phyloP scores from a whole-genome alignment of 2,797 vertebrate genomes.

The Phataginus tetradactyla region DNA sequence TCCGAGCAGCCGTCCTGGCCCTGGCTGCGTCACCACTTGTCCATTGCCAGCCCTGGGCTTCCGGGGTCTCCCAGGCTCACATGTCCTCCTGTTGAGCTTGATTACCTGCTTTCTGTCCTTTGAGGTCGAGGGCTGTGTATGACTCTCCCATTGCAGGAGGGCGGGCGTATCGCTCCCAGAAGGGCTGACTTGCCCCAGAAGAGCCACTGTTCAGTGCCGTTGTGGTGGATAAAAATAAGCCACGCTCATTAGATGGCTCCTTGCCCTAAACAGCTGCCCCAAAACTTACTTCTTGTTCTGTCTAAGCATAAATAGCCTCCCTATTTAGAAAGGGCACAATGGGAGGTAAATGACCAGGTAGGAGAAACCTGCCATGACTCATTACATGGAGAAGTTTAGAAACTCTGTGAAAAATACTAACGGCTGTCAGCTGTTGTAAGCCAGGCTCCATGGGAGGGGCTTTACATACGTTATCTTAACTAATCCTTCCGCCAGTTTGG shows the following conservation, averaged over 20 bases:
- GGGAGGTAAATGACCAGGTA: slow-evolving; percentile 31
- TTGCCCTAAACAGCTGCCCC: slow-evolving; percentile 44
- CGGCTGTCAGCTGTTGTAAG: not conserved
- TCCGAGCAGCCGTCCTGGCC: not conserved
- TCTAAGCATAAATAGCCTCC: slow-evolving; percentile 35
- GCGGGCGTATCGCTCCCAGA: not conserved
- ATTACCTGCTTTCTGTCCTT: not conserved
- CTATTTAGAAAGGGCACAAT: slow-evolving; percentile 50
- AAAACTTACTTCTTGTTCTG: not conserved
- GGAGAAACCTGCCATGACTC: slow-evolving; percentile 32
- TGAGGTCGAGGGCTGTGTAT: not conserved
- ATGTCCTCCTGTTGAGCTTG: not conserved
- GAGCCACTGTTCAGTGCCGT: not conserved
- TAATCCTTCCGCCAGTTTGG: not conserved
- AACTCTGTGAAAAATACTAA: not conserved
- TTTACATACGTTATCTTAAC: not conserved
- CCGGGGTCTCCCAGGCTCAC: not conserved
- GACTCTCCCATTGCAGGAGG: not conserved
- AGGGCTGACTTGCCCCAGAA: slow-evolving; percentile 48
- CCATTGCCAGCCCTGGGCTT: not conserved
- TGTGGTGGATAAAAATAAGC: slow-evolving; percentile 58
- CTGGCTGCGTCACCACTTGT: not conserved
- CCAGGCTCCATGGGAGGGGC: not conserved
- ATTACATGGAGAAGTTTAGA: slow-evolving; percentile 11
- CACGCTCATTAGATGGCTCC: slow-evolving; percentile 39